These are phyloP conservation scores for Opisthocomus hoazin DNA, from an alignment of 2,113 vertebrate species.

Conservation along the genomic window DNA sequence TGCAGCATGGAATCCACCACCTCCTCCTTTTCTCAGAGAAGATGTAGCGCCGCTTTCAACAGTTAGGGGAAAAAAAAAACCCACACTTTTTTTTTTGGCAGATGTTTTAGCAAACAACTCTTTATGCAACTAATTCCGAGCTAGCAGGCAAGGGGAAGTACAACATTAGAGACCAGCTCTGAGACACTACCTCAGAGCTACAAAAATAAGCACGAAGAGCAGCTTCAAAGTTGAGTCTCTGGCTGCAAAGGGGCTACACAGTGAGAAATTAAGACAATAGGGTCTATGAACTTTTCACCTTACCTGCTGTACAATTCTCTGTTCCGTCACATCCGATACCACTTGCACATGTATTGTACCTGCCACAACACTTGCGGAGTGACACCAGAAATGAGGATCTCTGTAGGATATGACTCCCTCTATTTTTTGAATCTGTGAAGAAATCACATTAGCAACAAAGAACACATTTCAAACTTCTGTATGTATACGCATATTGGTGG, in stretches of 20 bases:
- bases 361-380: constrained; percentile 89
- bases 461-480: neutral
- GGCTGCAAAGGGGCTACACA: fast-evolving
- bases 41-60: neutral
- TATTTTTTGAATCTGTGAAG: constrained; percentile 90
- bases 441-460: neutral
- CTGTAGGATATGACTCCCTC: constrained; percentile 95
- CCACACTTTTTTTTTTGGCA: neutral
- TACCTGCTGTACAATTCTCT: constrained; percentile 95
- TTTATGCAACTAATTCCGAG: neutral
- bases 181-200: neutral
- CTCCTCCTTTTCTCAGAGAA: neutral
- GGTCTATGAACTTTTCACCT: neutral
- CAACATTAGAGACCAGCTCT: neutral
- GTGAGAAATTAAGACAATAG: neutral
- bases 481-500: neutral
- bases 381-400: constrained; percentile 97
- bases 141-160: neutral
- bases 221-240: neutral
- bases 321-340: constrained; percentile 90
- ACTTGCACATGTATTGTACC: constrained; percentile 97
- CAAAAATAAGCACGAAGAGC: neutral
- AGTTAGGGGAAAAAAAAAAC: neutral
- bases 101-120: neutral
- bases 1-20: neutral